Percentiles rank a stretch among this genome's conserved stretches.
These are phyloP conservation scores for Syrrhaptes paradoxus DNA, from an alignment of 2,113 vertebrate genomes.

Conservation along the genomic window DNA sequence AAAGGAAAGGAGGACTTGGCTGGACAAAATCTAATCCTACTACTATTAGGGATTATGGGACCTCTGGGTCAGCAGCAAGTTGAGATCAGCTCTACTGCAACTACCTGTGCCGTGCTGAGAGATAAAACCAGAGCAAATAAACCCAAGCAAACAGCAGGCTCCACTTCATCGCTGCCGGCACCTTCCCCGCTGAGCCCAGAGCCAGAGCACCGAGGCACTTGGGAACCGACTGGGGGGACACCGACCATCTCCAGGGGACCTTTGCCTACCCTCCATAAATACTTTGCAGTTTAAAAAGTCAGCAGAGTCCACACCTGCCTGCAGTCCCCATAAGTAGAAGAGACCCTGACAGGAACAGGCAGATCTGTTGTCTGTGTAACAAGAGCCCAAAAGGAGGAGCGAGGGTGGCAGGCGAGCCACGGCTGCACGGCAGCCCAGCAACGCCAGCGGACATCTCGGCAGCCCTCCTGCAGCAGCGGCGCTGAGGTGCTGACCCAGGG, in stretches of 20 bases:
- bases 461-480: neutral
- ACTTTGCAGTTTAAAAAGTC: neutral
- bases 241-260: neutral
- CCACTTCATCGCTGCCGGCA: neutral
- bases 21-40: slow-evolving; percentile 51
- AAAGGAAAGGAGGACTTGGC: neutral
- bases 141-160: neutral
- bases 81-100: neutral
- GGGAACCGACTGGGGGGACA: neutral
- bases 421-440: neutral
- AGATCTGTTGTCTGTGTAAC: neutral
- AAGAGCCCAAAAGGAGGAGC: neutral
- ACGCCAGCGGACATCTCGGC: neutral
- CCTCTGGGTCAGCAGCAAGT: slow-evolving; percentile 48
- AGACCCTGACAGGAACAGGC: neutral
- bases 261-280: neutral
- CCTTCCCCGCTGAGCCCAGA: neutral
- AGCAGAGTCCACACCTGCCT: neutral
- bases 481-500: neutral
- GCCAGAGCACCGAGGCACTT: neutral
- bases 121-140: slow-evolving; percentile 21
- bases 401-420: neutral
- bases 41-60: slow-evolving; percentile 44
- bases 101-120: neutral
- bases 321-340: neutral